phyloP scores from a whole-genome alignment of 2,888 invertebrate species.

The Dysmachus trigonus region DNA sequence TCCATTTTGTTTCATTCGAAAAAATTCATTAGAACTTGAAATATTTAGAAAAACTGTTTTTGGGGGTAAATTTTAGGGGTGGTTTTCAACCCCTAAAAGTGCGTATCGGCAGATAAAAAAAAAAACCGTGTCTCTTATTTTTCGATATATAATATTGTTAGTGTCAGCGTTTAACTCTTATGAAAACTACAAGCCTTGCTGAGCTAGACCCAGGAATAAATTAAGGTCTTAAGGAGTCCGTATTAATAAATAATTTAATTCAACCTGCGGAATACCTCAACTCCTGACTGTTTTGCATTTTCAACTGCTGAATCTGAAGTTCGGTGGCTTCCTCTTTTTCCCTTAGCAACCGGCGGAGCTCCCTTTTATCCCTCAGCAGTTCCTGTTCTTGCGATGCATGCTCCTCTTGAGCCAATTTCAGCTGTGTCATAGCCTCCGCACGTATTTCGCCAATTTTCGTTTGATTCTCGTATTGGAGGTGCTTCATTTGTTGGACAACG shows the following conservation, averaged over 20 bases:
- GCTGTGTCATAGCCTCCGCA: slow-evolving; percentile 82
- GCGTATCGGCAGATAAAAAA: no score
- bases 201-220: neutral
- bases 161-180: no score
- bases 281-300: slow-evolving; percentile 59
- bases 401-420: slow-evolving; percentile 86
- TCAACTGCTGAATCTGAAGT: slow-evolving; percentile 61
- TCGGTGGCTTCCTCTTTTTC: slow-evolving; percentile 66
- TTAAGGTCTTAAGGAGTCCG: neutral
- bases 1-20: no score
- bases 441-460: slow-evolving; percentile 83
- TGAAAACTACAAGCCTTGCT: neutral
- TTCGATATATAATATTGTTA: no score
- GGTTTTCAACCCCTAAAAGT: no score
- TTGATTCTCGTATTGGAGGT: slow-evolving; percentile 90
- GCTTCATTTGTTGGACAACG: slow-evolving; percentile 92
- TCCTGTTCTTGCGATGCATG: slow-evolving; percentile 80
- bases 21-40: no score
- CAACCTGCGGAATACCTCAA: slow-evolving; percentile 53
- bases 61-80: no score
- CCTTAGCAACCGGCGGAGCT: slow-evolving; percentile 66
- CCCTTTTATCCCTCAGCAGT: slow-evolving; percentile 69
- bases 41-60: no score
- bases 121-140: no score
- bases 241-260: neutral